Evolutionary conservation across 2,888 invertebrate species (phyloP).

Genomic region (Yponomeuta malinellus): DNA sequence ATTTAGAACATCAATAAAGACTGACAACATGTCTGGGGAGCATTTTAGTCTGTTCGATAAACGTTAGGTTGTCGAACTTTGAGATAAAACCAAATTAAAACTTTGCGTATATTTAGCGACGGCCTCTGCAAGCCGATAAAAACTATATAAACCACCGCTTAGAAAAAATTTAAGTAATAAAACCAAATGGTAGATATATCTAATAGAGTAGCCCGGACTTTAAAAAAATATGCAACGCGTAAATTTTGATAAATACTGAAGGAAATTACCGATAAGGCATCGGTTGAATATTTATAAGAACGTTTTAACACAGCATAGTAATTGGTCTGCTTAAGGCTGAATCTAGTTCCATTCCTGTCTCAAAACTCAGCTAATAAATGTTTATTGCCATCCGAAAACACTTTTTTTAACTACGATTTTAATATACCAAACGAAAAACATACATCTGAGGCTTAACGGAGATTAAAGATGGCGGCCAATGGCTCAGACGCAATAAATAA

Average conservation of each 20-base stretch:
- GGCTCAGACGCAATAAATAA: constrained; percentile 68
- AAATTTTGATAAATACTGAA: background rate
- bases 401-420: constrained; percentile 57
- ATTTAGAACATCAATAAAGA: constrained; percentile 5
- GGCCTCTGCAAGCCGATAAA: background rate
- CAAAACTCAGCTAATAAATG: constrained; percentile 36
- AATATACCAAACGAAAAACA: constrained; percentile 58
- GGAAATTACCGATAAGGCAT: constrained; percentile 1
- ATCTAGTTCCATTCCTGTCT: constrained; percentile 37
- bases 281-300: constrained; percentile 19
- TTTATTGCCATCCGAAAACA: constrained; percentile 49
- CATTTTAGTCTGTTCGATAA: background rate
- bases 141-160: background rate
- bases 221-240: background rate
- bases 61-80: background rate
- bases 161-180: background rate
- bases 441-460: constrained; percentile 57
- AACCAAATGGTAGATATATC: background rate
- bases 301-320: constrained; percentile 30
- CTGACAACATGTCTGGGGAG: background rate
- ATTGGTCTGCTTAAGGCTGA: constrained; percentile 41
- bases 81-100: background rate
- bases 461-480: constrained; percentile 56
- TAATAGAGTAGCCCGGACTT: background rate
- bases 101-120: background rate